phyloP scores from a whole-genome alignment of 2,113 vertebrate species.

The Hemicordylus capensis region DNA sequence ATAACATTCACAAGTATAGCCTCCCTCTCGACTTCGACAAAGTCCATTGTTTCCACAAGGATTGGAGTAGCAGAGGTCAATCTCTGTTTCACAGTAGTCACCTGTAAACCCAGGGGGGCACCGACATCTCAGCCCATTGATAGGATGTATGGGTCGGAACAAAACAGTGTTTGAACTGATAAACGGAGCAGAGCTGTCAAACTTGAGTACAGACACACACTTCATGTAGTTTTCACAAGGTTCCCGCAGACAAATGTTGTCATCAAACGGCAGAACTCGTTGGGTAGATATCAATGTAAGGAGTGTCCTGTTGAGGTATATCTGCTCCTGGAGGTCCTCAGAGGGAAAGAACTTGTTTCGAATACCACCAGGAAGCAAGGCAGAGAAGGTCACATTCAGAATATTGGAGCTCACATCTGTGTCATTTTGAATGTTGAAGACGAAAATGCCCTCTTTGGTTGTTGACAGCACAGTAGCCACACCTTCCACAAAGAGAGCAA shows the following conservation, averaged over 20 bases:
- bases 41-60: conserved; percentile 88
- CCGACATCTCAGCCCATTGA: conserved; percentile 93
- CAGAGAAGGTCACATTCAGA: conserved; percentile 95
- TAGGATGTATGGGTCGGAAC: conserved; percentile 95
- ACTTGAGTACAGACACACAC: conserved; percentile 93
- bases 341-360: conserved; percentile 89
- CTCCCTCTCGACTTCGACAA: conserved; percentile 92
- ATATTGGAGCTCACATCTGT: conserved; percentile 91
- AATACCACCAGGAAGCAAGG: conserved; percentile 84
- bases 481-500: conserved; percentile 90
- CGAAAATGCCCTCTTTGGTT: conserved; percentile 85
- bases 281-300: conserved; percentile 88
- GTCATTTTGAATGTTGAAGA: conserved; percentile 97
- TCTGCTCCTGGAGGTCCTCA: conserved; percentile 95
- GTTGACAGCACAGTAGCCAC: conserved; percentile 93
- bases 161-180: conserved; percentile 91
- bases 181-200: conserved; percentile 95
- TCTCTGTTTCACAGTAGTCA: conserved; percentile 94
- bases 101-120: conserved; percentile 93
- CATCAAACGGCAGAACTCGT: conserved; percentile 94
- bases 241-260: conserved; percentile 96
- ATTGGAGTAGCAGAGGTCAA: conserved; percentile 95
- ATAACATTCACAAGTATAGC: conserved; percentile 91
- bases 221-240: conserved; percentile 99
- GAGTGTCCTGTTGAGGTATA: conserved; percentile 95